Evolutionary conservation across 2,888 invertebrate species (phyloP), one percentile per base, ranked within the genome.

Genomic region (Meiosimyza decipiens): DNA sequence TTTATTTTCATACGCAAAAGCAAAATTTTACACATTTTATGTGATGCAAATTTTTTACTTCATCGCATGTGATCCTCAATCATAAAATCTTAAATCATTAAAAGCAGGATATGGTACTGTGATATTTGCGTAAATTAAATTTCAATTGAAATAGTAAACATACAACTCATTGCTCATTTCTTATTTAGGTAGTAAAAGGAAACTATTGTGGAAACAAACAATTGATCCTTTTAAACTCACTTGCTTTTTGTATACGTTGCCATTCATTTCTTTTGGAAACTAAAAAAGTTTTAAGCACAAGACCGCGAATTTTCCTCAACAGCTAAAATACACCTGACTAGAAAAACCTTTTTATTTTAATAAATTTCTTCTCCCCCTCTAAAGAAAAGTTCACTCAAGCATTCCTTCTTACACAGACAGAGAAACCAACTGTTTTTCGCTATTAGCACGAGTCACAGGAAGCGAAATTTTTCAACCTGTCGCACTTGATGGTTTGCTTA

Each of bases 41-140:
- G 33, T 66, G 68, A 51, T 69, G 68, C 59, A 68, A 60, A 60
- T 60, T 60, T 69, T 69, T 69, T 12, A 33, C n/a, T 11, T n/a
- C 47, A 18, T 13, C 16, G 6, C 3, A 16, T 33, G 11, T 55
- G 55, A 67, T 55, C 55, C 18, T 28, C 33, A n/a, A 22, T 7
- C 16, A 40, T 11, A n/a, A 18, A 33, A 65, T 54, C 33, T 12
- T 11, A 54, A n/a, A 40, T n/a, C 16, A 57, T 50, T 64, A 40
- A 47, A 57, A 67, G 49, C 40, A 49, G 67, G 55, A 67, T 47
- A 49, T 57, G 33, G 47, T 9, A 28, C 28, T 28, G 4, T 28
- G 28, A n/a, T 57, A 57, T 57, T 55, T 57, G 22, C 18, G 28
- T 18, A 16, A 6, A 16, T 22, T 57, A 28, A 55, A 67, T 69